Base-by-base conservation (phyloP, 1,140 invertebrate species). In the Ptiloglossa arizonensis region DNA sequence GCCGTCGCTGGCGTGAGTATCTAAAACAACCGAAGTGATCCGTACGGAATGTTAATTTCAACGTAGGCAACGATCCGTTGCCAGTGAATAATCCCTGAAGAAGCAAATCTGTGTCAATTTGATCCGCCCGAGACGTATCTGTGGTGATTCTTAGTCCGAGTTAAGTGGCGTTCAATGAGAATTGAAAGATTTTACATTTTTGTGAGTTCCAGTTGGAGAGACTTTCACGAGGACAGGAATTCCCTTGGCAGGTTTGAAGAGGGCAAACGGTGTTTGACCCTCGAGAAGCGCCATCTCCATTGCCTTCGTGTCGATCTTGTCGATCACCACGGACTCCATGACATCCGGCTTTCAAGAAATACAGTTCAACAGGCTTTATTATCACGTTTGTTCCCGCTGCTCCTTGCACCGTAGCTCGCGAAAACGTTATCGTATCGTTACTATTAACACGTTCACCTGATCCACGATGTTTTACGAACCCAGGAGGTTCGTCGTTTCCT, bases 181-280 rank as follows among this genome's bases (percentile, higher is more conserved):
- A 11, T 5, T 15, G 22, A 41, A 35, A 5, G 24, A 38, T 82
- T 68, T 90, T 89, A 94, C 94, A 78, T 95, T 93, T 88, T 94
- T 94, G 54, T 93, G 87, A 64, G 82, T 90, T 32, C 89, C 89
- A 44, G 91, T 93, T 17, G 93, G 87, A 41, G 93, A 87, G 54
- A 95, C 92, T 83, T 94, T 94, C n/a, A 95, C 94, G 15, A 95
- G 90, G n/a, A 95, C 93, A 11, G 94, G 94, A 83, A 94, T 93
- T 59, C 94, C 94, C 74, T 93, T 93, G 44, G 92, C 89, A 19
- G 94, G 94, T 82, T 94, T 94, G 29, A 94, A 90, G 19, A 95
- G 88, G 4, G 94, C 94, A 81, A 95, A 95, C 0, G 94, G 94
- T 13, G 92, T 94, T 83, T 94, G 93, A 15, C 90, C 91, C 62